Evolutionary conservation across 2,797 vertebrate species (phyloP).

Genomic region (Malurus splendens): DNA sequence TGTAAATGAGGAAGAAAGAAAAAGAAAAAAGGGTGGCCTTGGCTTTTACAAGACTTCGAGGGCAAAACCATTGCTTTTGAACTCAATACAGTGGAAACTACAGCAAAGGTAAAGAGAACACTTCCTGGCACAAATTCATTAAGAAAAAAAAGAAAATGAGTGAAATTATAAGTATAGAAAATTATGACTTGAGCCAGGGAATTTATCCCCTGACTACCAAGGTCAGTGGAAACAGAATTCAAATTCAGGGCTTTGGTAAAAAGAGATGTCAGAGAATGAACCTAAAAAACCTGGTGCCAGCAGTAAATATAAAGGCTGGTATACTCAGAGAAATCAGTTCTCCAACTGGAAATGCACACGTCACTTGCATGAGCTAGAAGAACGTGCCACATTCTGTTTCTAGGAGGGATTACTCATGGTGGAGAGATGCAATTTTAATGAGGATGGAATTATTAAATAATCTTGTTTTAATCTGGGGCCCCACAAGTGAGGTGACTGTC

Average conservation of each 20-base stretch:
- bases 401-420: neutral
- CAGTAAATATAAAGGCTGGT: neutral
- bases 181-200: neutral
- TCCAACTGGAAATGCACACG: neutral
- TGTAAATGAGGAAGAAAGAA: neutral
- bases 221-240: constrained; percentile 13
- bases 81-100: neutral
- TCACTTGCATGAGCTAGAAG: neutral
- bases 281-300: neutral
- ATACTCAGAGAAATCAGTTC: neutral
- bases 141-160: neutral
- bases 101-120: neutral
- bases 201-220: neutral
- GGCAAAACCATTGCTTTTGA: neutral
- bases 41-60: neutral
- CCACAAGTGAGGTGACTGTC: neutral
- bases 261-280: neutral
- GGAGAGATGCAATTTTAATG: neutral
- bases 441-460: neutral
- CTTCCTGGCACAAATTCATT: neutral
- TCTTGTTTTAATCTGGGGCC: neutral
- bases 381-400: neutral
- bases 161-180: neutral
- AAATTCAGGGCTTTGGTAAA: neutral
- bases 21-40: neutral